Evolutionary conservation across 1,140 invertebrate species (phyloP), one percentile per base, ranked within the genome.

Genomic region (Hesperophylax magnus): DNA sequence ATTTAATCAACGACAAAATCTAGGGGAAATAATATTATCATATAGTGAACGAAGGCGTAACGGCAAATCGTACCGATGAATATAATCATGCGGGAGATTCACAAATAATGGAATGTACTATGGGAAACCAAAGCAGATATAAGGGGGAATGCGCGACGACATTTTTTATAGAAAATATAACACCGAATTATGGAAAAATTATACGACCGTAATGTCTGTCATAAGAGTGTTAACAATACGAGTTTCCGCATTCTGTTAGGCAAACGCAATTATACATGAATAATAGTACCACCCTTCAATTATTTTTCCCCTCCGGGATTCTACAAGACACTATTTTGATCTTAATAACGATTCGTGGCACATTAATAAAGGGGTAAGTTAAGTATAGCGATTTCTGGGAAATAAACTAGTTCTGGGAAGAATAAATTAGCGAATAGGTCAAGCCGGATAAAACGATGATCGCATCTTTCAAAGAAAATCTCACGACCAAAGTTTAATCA

Each of bases 401-500:
- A 22, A 31, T 31, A 65, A 22, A 63, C 3, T 39, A 47, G 24
- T 22, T 31, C 7, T 24, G 20, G 20, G 24, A 18, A 11, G 18
- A 22, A 58, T 58, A 22, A 58, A 58, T 58, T 22, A 58, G n/a
- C 20, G 61, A 65, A 22, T 5, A 17, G 20, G 15, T 17, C 24
- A 65, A 27, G 24, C 15, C 20, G 34, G 34, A 31, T 24, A 67
- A 17, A 67, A 67, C 15, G 7, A 34, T 17, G 9, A 34, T 67
- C 15, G 8, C 34, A 67, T 31, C 63, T 27, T 31, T 67, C 31
- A 39, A 27, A 27, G n/a, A 47, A 22, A 20, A 67, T 34, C 27
- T n/a, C 63, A 34, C 27, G 22, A 67, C 9, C 63, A 24, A 67
- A 67, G 63, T 67, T 67, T 67, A 67, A 67, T 67, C 63, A 67